These are phyloP conservation scores for Drosophila sp. DNA, from an alignment of 1,140 invertebrate genomes.

Conservation along the genomic window DNA sequence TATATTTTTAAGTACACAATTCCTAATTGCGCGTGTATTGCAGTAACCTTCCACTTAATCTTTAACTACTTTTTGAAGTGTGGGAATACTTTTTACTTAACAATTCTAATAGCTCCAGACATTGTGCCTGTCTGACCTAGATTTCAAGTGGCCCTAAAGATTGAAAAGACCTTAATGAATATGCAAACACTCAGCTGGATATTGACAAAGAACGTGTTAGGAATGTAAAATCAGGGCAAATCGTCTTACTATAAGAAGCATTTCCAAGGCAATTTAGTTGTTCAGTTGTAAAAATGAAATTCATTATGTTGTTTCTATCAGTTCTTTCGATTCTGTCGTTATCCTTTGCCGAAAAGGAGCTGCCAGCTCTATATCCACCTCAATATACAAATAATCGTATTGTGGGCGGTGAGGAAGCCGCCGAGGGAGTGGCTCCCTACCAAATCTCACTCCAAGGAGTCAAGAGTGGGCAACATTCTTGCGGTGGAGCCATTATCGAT, in stretches of 20 bases:
- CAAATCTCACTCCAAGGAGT: constrained; percentile 82
- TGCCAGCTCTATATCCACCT: constrained; percentile 63
- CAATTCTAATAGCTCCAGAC: too few species aligned
- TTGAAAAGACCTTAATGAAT: neutral
- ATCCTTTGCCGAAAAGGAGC: neutral
- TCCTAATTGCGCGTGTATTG: too few species aligned
- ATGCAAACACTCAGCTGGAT: constrained; percentile 2
- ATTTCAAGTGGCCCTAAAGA: neutral
- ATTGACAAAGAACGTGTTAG: neutral
- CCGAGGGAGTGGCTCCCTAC: constrained; percentile 82
- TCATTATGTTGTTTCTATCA: constrained; percentile 2
- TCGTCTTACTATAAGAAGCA: neutral
- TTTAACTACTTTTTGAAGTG: too few species aligned
- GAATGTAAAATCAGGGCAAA: neutral
- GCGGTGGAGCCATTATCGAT: constrained; percentile 84
- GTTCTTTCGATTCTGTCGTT: neutral
- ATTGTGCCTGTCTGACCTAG: neutral
- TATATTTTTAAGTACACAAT: too few species aligned
- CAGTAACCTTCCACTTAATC: too few species aligned
- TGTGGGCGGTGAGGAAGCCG: constrained; percentile 83
- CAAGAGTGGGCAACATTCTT: constrained; percentile 73
- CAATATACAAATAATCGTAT: constrained; percentile 72
- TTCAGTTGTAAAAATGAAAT: neutral
- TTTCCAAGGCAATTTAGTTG: neutral
- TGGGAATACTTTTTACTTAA: too few species aligned